Conservation (phyloP, 2,797 vertebrate genomes). For the Protonibea diacanthus region DNA sequence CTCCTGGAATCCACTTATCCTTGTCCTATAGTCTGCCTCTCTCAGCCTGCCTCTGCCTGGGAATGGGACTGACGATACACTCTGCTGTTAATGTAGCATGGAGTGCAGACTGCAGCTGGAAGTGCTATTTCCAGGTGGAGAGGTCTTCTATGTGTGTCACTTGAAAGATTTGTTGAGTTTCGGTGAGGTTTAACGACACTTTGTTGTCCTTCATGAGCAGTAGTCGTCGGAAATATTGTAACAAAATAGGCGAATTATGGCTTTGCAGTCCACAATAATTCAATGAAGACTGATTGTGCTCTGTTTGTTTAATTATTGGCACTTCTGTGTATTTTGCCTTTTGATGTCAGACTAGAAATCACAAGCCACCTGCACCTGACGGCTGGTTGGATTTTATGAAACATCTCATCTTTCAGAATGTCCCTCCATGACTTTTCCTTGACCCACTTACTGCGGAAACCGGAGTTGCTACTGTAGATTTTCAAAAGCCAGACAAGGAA, state of each 20-base stretch:
- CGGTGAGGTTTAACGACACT: conserved; percentile 1
- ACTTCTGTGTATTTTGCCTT: conserved; percentile 31
- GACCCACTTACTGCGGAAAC: conserved; percentile 46
- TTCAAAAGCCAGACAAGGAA: conserved; percentile 46
- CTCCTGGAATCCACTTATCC: conserved; percentile 60
- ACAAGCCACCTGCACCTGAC: conserved; percentile 21
- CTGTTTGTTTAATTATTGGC: conserved; percentile 11
- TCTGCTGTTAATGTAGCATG: conserved; percentile 56
- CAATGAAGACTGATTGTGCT: background rate
- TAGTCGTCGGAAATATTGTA: background rate
- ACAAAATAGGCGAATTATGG: background rate
- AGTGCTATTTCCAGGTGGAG: conserved; percentile 40
- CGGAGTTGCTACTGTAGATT: conserved; percentile 31
- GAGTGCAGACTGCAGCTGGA: conserved; percentile 53
- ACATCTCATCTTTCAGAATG: conserved; percentile 49
- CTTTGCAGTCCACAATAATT: conserved; percentile 3
- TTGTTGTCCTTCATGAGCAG: conserved; percentile 1
- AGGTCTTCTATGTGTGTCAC: conserved; percentile 33
- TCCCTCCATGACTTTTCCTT: conserved; percentile 32
- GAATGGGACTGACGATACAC: conserved; percentile 54
- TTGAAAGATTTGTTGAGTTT: conserved; percentile 35
- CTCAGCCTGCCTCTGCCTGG: conserved; percentile 46
- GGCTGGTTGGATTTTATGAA: conserved; percentile 34
- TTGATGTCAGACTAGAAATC: conserved; percentile 38
- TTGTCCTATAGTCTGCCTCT: conserved; percentile 51